Percentiles rank a stretch among this genome's conserved stretches.
Evolutionary conservation across 2,888 invertebrate species (phyloP).

Genomic region (Heliconius cydno): DNA sequence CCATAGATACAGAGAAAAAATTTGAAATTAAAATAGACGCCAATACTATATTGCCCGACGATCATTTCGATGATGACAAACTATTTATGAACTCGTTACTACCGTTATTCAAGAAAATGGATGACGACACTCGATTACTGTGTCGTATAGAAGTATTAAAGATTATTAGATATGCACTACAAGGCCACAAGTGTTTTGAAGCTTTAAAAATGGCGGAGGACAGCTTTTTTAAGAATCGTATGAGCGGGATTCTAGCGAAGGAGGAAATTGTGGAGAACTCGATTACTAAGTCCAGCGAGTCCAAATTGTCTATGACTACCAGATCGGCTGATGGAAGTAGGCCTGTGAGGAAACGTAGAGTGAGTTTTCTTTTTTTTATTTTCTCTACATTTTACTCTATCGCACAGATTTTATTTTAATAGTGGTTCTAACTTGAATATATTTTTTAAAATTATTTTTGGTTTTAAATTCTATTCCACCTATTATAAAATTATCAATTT

Average conservation of each 20-base stretch:
- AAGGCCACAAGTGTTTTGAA: constrained; percentile 73
- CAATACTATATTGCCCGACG: constrained; percentile 72
- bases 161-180: constrained; percentile 71
- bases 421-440: background rate
- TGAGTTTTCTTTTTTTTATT: constrained; percentile 51
- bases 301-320: constrained; percentile 72
- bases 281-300: constrained; percentile 54
- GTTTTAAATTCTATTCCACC: background rate
- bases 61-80: constrained; percentile 75
- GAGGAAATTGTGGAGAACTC: constrained; percentile 54
- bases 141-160: constrained; percentile 76
- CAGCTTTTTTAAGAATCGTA: constrained; percentile 62
- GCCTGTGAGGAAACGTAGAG: constrained; percentile 71
- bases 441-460: background rate
- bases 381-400: background rate
- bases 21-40: constrained; percentile 75
- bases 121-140: constrained; percentile 71
- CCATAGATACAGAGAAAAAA: constrained; percentile 57
- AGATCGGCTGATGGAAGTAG: constrained; percentile 75
- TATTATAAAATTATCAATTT: background rate
- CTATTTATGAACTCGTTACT: constrained; percentile 76
- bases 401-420: too few species aligned
- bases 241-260: constrained; percentile 61
- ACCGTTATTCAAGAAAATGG: constrained; percentile 77
- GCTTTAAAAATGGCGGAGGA: constrained; percentile 67